Base-by-base conservation (phyloP, 2,113 vertebrate genomes). In the Thamnaconus septentrionalis region DNA sequence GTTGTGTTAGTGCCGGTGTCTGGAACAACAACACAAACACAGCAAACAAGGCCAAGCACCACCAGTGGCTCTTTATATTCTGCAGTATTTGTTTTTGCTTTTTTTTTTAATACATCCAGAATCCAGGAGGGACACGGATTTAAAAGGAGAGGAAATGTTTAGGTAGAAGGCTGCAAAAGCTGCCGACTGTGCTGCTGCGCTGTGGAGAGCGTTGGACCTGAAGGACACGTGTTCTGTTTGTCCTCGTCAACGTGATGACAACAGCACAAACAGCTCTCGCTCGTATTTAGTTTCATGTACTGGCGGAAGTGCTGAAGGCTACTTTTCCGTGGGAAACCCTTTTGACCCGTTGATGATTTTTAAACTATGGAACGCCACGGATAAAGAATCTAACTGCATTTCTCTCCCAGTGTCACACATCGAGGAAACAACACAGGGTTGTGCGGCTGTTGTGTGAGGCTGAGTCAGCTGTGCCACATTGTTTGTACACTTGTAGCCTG, bases 161-260 rank as follows among this genome's bases (percentile, higher is more conserved):
- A 45, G 73, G 66, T 66, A n/a, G 52, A 66, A 61, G 42, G 0
- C 58, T 59, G 55, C 40, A 41, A 69, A 53, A 68, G n/a, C 11
- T 48, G 45, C 18, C 54, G 4, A n/a, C 44, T 18, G 52, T 6
- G 40, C 7, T 4, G 6, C 46, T 61, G 39, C 18, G 18, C 18
- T 31, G n/a, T 57, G 53, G 9, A 55, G 57, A 42, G 4, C 39
- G 65, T 57, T 55, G n/a, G 41, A 5, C 7, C 43, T 69, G 59
- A 71, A 65, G 50, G 76, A 72, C 54, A 39, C 12, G 7, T 49
- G 31, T 60, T 64, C 47, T 41, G 43, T 75, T 61, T 65, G 57
- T 51, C 67, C 43, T 61, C 6, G 61, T 61, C 41, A 73, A 54
- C 66, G 64, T 18, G 46, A 47, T 5, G 43, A 65, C 59, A 64